These are phyloP conservation scores for Hippocampus zosterae DNA, from an alignment of 2,113 vertebrate species.

Conservation along the genomic window DNA sequence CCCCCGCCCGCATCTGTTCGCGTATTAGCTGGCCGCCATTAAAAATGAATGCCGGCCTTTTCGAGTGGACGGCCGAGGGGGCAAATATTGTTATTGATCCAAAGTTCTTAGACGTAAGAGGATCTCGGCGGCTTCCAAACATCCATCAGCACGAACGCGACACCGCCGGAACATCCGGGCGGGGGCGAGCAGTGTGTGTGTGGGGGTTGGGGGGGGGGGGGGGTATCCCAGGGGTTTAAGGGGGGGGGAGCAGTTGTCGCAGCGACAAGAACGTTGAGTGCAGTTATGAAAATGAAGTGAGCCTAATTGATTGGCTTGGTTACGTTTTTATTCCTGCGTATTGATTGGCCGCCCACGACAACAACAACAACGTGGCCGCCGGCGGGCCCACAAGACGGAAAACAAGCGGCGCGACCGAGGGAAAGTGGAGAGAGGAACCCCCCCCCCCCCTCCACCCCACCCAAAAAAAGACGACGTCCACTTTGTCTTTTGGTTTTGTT, in stretches of 20 bases:
- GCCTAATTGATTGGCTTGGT: slow-evolving; percentile 73
- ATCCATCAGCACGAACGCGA: slow-evolving; percentile 54
- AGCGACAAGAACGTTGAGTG: slow-evolving; percentile 54
- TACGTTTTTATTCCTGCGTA: slow-evolving; percentile 76
- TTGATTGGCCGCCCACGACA: slow-evolving; percentile 67
- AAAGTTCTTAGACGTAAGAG: slow-evolving; percentile 90
- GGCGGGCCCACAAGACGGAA: slow-evolving; percentile 43
- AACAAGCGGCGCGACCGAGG: slow-evolving; percentile 7
- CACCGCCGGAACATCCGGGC: slow-evolving; percentile 39
- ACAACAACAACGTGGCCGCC: slow-evolving; percentile 52
- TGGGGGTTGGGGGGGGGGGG: slow-evolving; percentile 9
- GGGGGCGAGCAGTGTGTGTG: background rate
- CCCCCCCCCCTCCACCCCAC: too few species aligned
- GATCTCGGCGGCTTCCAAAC: slow-evolving; percentile 68
- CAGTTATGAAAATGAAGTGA: slow-evolving; percentile 84
- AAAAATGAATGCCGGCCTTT: slow-evolving; percentile 94
- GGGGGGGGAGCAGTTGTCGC: slow-evolving; percentile 36
- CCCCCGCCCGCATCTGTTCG: slow-evolving; percentile 91
- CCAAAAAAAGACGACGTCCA: too few species aligned
- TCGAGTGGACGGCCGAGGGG: slow-evolving; percentile 66
- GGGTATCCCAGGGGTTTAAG: slow-evolving; percentile 11
- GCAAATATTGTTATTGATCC: slow-evolving; percentile 99
- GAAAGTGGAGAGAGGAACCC: too few species aligned
- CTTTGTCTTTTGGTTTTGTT: too few species aligned
- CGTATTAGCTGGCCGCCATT: slow-evolving; percentile 87